Conservation (phyloP, 2,797 vertebrate genomes). For the Chaetodon trifasciatus region DNA sequence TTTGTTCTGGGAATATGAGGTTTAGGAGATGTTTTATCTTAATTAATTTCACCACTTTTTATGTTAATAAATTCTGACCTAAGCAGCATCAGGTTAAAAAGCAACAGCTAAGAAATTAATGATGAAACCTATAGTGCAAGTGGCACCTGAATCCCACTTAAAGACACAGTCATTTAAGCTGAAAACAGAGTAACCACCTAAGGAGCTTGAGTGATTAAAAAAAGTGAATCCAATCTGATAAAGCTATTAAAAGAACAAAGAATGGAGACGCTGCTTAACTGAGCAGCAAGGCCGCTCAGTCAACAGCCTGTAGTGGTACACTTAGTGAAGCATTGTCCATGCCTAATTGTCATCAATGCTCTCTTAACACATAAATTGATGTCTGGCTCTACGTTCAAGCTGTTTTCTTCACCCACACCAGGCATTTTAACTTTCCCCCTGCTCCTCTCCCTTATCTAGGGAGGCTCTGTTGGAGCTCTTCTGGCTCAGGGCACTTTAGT, state of each 20-base stretch:
- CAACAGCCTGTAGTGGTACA: conserved; percentile 47
- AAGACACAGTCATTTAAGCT: conserved; percentile 39
- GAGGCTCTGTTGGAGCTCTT: conserved; percentile 48
- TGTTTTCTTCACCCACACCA: conserved; percentile 41
- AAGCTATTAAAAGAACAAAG: conserved; percentile 81
- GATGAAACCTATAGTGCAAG: conserved; percentile 12
- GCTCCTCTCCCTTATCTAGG: conserved; percentile 48
- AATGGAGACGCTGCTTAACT: conserved; percentile 53
- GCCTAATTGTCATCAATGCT: conserved; percentile 62
- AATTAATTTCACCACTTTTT: neutral
- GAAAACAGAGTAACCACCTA: conserved; percentile 61
- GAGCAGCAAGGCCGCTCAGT: conserved; percentile 49
- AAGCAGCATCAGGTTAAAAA: neutral
- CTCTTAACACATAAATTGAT: conserved; percentile 43
- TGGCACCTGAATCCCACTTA: conserved; percentile 36
- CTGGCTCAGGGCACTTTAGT: conserved; percentile 57
- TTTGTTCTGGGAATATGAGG: conserved; percentile 26
- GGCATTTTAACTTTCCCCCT: conserved; percentile 45
- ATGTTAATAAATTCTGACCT: neutral
- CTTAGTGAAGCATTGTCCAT: conserved; percentile 48
- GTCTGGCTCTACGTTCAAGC: conserved; percentile 55
- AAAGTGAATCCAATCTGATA: conserved; percentile 80
- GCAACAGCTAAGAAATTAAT: neutral
- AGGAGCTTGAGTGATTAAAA: conserved; percentile 74
- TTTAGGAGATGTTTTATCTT: neutral